phyloP scores from a whole-genome alignment of 2,113 vertebrate species.

The Cisticola juncidis region DNA sequence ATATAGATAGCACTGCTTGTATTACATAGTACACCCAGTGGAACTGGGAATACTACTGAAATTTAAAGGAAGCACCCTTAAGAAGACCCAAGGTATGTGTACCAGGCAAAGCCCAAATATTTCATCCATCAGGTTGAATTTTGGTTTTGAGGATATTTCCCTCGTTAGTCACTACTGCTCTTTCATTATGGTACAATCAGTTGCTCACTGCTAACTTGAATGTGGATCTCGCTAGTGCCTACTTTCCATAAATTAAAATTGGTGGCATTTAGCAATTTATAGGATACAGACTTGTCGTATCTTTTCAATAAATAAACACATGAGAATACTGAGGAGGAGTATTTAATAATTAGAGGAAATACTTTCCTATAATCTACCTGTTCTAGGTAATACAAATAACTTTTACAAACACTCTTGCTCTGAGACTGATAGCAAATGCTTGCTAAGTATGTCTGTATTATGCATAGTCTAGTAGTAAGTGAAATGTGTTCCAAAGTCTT shows the following conservation, averaged over 20 bases:
- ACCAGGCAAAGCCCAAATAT: not conserved
- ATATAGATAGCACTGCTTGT: constrained; percentile 7
- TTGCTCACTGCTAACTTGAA: constrained; percentile 32
- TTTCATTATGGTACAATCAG: not conserved
- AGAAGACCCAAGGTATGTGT: not conserved
- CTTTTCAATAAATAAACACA: constrained; percentile 31
- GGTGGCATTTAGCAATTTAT: constrained; percentile 11
- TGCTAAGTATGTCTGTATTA: not conserved
- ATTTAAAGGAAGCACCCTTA: constrained; percentile 34
- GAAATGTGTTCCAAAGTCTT: not conserved
- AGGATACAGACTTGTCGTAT: not conserved
- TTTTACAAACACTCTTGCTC: not conserved
- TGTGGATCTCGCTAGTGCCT: not conserved
- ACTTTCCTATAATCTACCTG: not conserved
- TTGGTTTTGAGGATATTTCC: constrained; percentile 19
- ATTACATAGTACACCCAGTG: not conserved
- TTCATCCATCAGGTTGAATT: constrained; percentile 28
- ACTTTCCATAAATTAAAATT: not conserved
- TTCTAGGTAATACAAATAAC: not conserved
- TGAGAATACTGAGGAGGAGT: not conserved
- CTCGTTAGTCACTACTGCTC: not conserved
- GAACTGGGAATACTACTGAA: constrained; percentile 10
- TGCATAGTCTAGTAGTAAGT: not conserved
- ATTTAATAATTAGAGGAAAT: not conserved
- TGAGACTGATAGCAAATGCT: not conserved